Base-by-base conservation (phyloP, 2,113 vertebrate species). In the Solea senegalensis region DNA sequence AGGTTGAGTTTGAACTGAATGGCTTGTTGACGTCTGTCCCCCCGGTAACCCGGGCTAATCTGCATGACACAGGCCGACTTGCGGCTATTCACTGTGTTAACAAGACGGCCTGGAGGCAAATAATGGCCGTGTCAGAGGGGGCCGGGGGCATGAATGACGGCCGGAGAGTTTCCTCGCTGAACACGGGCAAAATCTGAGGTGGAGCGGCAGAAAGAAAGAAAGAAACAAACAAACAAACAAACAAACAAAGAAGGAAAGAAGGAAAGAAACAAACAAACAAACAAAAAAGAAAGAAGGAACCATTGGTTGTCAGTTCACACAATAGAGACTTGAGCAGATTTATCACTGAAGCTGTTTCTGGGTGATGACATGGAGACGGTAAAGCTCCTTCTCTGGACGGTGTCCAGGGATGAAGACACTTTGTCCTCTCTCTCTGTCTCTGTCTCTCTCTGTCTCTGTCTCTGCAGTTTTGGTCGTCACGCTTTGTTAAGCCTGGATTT, bases 21-120 rank as follows among this genome's bases (percentile, higher is more conserved):
- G 90, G 80, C 70, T 82, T 63, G 40, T 69, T 90, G 88, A 88
- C 54, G 84, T 90, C 90, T 93, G 94, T 62, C 15, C 93, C 92
- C 87, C 85, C 54, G 85, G 88, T 94, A 94, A 95, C 93, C 95
- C 89, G 87, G 90, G 90, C 87, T 81, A 69, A 95, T 94, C 94
- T 95, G 82, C 94, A 95, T 95, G 90, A 90, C 92, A 93, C 91
- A 93, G 86, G 91, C 84, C 74, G 6, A 67, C 34, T 34, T 2
- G 67, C 69, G 41, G 72, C 90, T 87, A 86, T 94, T 94, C 89
- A 87, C 81, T 90, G 91, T 94, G 89, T 95, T 95, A 95, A 95
- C 91, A 93, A 94, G 92, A 88, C 84, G 77, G 90, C 84, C 82
- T 76, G 78, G 21, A 1, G 21, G 94, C 91, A 93, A 94, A 93